phyloP scores from a whole-genome alignment of 35 echinoderm and acorn worm genomes.

The Diadema setosum region DNA sequence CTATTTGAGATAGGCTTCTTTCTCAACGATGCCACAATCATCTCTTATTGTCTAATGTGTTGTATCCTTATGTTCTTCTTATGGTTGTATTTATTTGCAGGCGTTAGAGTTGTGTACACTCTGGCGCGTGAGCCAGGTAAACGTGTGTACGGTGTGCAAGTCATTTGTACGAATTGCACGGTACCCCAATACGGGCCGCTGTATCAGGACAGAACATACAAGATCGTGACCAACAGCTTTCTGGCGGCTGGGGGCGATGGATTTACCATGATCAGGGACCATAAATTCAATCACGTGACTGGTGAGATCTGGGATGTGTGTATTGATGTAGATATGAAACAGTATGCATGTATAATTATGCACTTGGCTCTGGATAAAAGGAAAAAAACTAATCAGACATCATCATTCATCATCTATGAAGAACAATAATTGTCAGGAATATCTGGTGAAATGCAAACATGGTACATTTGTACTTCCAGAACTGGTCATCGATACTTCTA shows the following conservation, averaged over 20 bases:
- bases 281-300: conserved; percentile 14
- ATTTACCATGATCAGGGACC: conserved; percentile 58
- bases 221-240: conserved; percentile 42
- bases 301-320: conserved; percentile 19
- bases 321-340: too few species aligned
- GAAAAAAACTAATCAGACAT: too few species aligned
- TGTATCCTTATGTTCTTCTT: neutral
- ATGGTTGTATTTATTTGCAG: conserved; percentile 4
- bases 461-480: too few species aligned
- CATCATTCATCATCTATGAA: too few species aligned
- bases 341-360: too few species aligned
- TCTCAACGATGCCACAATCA: neutral
- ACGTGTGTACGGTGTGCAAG: conserved; percentile 30
- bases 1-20: neutral
- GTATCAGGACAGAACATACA: conserved; percentile 42
- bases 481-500: too few species aligned
- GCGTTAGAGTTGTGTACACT: conserved; percentile 53
- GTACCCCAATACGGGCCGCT: conserved; percentile 59
- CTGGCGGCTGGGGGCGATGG: conserved; percentile 69
- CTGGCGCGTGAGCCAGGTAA: neutral
- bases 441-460: too few species aligned
- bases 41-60: neutral
- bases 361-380: too few species aligned
- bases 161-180: conserved; percentile 47
- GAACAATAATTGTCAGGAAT: too few species aligned